Percentiles rank a stretch among this genome's conserved stretches.
These are phyloP conservation scores for Butorides virescens DNA, from an alignment of 2,113 vertebrate genomes.

Conservation along the genomic window DNA sequence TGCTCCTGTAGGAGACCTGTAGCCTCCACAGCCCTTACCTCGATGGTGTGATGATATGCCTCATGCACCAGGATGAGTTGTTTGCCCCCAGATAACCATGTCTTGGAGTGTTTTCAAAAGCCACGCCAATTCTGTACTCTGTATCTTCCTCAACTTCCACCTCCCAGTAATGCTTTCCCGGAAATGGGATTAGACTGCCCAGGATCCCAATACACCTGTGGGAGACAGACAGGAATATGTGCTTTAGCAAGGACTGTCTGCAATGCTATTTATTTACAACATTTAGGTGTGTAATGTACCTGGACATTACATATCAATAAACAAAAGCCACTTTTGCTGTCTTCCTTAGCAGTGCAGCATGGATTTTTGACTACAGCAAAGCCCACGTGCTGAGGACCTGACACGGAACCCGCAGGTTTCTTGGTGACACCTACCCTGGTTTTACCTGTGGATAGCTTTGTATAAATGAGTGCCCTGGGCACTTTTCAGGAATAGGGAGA, in stretches of 20 bases:
- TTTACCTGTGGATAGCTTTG: neutral
- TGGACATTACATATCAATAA: neutral
- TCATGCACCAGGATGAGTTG: constrained; percentile 90
- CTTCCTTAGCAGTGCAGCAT: neutral
- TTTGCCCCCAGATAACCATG: constrained; percentile 85
- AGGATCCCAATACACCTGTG: constrained; percentile 88
- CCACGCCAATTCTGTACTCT: constrained; percentile 87
- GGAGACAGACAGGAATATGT: neutral
- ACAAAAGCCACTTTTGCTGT: neutral
- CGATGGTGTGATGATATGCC: constrained; percentile 81
- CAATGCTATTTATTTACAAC: neutral
- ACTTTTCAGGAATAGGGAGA: neutral
- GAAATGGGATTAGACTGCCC: constrained; percentile 86
- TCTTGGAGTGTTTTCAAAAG: constrained; percentile 83
- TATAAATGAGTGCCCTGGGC: neutral
- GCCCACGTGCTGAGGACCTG: neutral
- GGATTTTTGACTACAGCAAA: neutral
- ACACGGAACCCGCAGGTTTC: neutral
- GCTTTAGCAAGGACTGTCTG: neutral
- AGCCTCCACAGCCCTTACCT: constrained; percentile 75
- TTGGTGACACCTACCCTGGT: neutral
- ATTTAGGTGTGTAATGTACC: neutral
- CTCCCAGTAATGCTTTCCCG: constrained; percentile 91
- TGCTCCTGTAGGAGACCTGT: neutral
- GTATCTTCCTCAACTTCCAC: constrained; percentile 81